phyloP scores from a whole-genome alignment of 2,113 vertebrate genomes.

The Muscicapa adusta region DNA sequence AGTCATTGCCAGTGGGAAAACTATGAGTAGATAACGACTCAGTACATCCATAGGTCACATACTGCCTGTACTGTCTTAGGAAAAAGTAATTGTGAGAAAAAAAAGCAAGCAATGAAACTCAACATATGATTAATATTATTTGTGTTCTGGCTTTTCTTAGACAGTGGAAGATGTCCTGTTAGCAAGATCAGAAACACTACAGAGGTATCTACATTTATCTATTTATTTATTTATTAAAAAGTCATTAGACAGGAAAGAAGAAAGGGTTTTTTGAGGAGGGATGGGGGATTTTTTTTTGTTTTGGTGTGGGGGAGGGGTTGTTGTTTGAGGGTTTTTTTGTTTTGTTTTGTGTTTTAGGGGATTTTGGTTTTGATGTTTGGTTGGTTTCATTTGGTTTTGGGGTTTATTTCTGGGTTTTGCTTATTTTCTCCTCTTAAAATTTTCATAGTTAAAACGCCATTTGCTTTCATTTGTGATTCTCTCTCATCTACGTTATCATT shows the following conservation, averaged over 20 bases:
- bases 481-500: neutral
- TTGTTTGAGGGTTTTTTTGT: too few species aligned
- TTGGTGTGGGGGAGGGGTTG: neutral
- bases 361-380: neutral
- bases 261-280: accelerated
- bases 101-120: neutral
- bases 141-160: neutral
- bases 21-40: neutral
- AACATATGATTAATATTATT: neutral
- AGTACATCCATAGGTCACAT: neutral
- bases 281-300: neutral
- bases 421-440: neutral
- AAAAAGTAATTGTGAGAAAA: neutral
- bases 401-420: neutral
- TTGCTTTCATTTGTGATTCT: neutral
- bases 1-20: neutral
- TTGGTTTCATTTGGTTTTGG: neutral
- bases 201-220: neutral
- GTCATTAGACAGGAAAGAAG: neutral
- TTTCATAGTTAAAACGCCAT: neutral
- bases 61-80: neutral
- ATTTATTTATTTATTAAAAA: neutral
- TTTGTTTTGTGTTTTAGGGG: neutral
- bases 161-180: neutral
- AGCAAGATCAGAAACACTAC: neutral